Evolutionary conservation across 2,113 vertebrate species (phyloP).

Genomic region (Elephas maximus): DNA sequence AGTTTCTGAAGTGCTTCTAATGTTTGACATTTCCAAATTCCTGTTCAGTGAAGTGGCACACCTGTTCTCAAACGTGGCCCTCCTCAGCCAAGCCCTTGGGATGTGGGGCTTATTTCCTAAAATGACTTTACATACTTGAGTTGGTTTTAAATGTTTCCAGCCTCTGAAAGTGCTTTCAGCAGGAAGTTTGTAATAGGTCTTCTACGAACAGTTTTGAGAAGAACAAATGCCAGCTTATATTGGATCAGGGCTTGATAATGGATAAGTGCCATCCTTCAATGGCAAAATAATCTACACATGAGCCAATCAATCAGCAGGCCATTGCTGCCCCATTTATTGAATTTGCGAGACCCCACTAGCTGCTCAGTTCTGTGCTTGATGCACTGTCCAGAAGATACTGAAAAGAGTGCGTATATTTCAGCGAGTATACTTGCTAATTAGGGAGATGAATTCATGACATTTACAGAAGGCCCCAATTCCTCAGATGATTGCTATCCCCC

Average conservation of each 20-base stretch:
- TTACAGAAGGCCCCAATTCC: not conserved
- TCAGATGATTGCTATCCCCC: not conserved
- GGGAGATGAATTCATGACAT: not conserved
- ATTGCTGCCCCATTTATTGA: not conserved
- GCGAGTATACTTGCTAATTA: not conserved
- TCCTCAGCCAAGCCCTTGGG: not conserved
- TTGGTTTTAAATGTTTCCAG: conserved; percentile 71
- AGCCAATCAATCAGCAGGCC: not conserved
- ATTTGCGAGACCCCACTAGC: not conserved
- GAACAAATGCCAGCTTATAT: not conserved
- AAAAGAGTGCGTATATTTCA: not conserved
- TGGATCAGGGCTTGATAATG: conserved; percentile 7
- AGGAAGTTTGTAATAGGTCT: conserved; percentile 63
- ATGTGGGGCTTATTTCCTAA: conserved; percentile 65
- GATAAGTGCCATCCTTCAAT: not conserved
- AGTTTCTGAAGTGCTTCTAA: conserved; percentile 63
- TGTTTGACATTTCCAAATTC: conserved; percentile 73
- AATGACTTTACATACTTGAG: conserved; percentile 62
- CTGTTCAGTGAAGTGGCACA: conserved; percentile 70
- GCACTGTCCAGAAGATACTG: not conserved
- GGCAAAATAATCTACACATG: not conserved
- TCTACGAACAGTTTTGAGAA: conserved; percentile 56
- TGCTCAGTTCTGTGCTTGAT: no score
- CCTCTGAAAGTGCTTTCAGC: conserved; percentile 49
- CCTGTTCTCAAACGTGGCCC: conserved; percentile 54